Evolutionary conservation across 1,140 invertebrate species (phyloP).

Genomic region (Cydia pomonella): DNA sequence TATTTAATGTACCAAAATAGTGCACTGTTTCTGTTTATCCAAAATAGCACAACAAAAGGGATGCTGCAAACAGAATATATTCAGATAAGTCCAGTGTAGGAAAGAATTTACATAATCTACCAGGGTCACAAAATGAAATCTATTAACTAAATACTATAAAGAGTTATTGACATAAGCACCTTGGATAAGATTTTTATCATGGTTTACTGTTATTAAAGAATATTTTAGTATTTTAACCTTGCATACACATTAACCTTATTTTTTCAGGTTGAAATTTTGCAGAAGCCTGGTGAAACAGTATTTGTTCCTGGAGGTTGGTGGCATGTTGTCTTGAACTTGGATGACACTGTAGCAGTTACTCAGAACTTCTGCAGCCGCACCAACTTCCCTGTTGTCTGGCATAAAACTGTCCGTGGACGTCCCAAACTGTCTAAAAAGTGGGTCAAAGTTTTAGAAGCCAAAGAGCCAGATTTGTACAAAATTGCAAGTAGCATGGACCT

Average conservation of each 20-base stretch:
- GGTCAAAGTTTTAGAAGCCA: conserved; percentile 86
- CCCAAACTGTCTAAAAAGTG: conserved; percentile 96
- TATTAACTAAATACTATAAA: too few relatives aligned
- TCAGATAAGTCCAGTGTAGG: too few relatives aligned
- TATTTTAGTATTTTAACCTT: too few relatives aligned
- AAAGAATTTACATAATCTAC: too few relatives aligned
- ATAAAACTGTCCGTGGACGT: conserved; percentile 97
- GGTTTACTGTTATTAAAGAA: too few relatives aligned
- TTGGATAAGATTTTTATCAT: not conserved
- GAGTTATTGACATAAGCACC: too few relatives aligned
- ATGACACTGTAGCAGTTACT: conserved; percentile 97
- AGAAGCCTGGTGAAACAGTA: conserved; percentile 98
- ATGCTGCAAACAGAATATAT: too few relatives aligned
- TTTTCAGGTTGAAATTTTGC: conserved; percentile 94
- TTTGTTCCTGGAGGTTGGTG: conserved; percentile 99
- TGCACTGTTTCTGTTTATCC: not conserved
- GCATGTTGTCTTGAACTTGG: conserved; percentile 99
- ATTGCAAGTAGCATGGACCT: conserved; percentile 94
- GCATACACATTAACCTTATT: conserved; percentile 2
- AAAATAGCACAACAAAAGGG: too few relatives aligned
- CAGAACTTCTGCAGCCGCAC: conserved; percentile 98
- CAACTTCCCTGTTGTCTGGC: conserved; percentile 99
- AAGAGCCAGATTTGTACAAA: conserved; percentile 91
- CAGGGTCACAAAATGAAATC: too few relatives aligned
- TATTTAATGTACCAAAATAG: not conserved